Base-by-base conservation (phyloP, 2,888 invertebrate species). In the Cepaea hortensis region DNA sequence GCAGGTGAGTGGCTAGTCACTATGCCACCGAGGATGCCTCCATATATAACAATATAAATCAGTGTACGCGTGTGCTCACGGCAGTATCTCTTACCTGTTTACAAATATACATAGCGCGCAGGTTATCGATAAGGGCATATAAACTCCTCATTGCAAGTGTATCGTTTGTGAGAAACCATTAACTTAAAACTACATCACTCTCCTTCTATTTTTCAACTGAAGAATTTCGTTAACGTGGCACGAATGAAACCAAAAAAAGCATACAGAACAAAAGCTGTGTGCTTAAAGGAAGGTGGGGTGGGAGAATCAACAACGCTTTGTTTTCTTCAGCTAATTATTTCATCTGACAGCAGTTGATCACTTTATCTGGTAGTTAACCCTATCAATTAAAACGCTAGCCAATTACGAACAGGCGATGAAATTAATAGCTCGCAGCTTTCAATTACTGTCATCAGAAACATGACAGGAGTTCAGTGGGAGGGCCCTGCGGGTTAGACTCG, bases 361-460 rank as follows among this genome's bases (percentile, higher is more conserved):
- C 83, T 83, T 73, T 83, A 70, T 75, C 75, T 62, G 61, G 87
- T 87, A 81, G 84, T 88, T 88, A 90, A 88, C 90, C 87, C 87
- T 85, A 90, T 89, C 91, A 90, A 91, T 91, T 90, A 91, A 89
- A 88, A 79, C 85, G 84, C 88, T 82, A 90, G 90, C 90, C 90
- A 91, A 90, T 90, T 90, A 90, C 87, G 86, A 80, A 79, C 88
- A 85, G 85, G 87, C 87, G 85, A 88, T 88, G 88, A 89, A 89
- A 90, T 88, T 88, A 90, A 88, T 87, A 86, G 88, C 88, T 62
- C 62, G 82, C 68, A 83, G 77, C 83, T 82, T 86, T 86, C 86
- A 86, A 86, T 86, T 86, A 86, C 86, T 83, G 86, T 86, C 86
- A 86, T 75, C n/a, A 72, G 76, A 61, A 82, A 76, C 65, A 81